A percentile compares a stretch with the other conserved stretches of the same genome.
These are phyloP conservation scores for Drosophila multiciliata DNA, from an alignment of 2,888 invertebrate genomes.

Conservation along the genomic window DNA sequence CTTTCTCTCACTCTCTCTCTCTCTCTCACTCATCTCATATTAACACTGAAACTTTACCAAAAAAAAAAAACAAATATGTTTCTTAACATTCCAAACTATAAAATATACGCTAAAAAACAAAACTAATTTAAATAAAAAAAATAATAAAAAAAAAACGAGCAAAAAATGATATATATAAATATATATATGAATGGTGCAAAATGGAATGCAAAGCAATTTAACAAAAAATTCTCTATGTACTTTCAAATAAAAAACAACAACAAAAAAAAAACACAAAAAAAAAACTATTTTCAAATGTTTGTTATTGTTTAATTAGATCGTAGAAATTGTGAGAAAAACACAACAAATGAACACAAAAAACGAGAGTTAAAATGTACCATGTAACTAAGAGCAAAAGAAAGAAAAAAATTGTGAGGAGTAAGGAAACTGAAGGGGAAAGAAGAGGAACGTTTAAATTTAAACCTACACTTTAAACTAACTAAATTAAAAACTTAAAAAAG, in stretches of 20 bases:
- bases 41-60: background rate
- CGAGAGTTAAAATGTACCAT: slow-evolving; percentile 65
- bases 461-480: slow-evolving; percentile 14
- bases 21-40: background rate
- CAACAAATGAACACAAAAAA: slow-evolving; percentile 27
- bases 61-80: slow-evolving; percentile 3
- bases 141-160: background rate
- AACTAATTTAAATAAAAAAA: slow-evolving; percentile 4
- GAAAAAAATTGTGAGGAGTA: no score
- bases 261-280: slow-evolving; percentile 29
- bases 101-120: slow-evolving; percentile 7
- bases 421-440: background rate
- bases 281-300: slow-evolving; percentile 27
- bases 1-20: background rate
- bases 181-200: background rate
- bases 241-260: slow-evolving; percentile 19
- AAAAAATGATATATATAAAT: background rate
- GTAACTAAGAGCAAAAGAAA: slow-evolving; percentile 40
- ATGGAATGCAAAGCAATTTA: slow-evolving; percentile 37
- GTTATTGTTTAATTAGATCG: slow-evolving; percentile 42
- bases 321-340: slow-evolving; percentile 16
- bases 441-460: slow-evolving; percentile 12
- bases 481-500: slow-evolving; percentile 7
- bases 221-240: slow-evolving; percentile 20
- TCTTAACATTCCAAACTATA: slow-evolving; percentile 15